These are phyloP conservation scores for Acleris literana DNA, from an alignment of 2,888 invertebrate species.

Conservation along the genomic window DNA sequence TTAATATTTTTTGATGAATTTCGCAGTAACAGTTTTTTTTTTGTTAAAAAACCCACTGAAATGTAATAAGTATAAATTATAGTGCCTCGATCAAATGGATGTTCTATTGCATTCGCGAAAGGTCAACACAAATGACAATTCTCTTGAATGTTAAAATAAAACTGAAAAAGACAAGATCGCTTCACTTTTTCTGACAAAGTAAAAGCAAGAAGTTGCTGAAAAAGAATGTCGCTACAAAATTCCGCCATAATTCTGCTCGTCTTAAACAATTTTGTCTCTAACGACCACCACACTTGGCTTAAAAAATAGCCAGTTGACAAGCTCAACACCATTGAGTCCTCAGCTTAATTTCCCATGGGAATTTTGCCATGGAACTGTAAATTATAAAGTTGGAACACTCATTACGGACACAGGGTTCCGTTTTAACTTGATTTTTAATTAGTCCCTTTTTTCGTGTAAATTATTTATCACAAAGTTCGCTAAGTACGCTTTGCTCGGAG, in stretches of 20 bases:
- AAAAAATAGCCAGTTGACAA: not conserved
- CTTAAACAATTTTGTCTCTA: not conserved
- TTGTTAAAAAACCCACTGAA: too few species aligned
- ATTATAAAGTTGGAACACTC: constrained; percentile 31
- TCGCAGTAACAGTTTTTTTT: too few species aligned
- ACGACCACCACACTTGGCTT: not conserved
- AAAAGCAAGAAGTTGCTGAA: too few species aligned
- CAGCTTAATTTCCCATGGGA: constrained; percentile 27
- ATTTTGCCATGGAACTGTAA: constrained; percentile 21
- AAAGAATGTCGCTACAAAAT: not conserved
- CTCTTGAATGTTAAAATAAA: too few species aligned
- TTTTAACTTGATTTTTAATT: constrained; percentile 29
- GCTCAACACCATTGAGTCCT: constrained; percentile 9
- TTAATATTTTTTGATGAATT: too few species aligned
- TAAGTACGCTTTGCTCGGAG: constrained; percentile 14
- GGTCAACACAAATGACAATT: too few species aligned
- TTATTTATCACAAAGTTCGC: constrained; percentile 25
- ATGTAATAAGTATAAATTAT: too few species aligned
- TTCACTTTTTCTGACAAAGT: too few species aligned
- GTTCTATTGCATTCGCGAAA: too few species aligned
- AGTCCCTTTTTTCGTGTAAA: constrained; percentile 30
- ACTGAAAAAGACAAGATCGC: too few species aligned
- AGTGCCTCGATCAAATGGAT: too few species aligned
- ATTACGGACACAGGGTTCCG: constrained; percentile 11
- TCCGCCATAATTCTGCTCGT: not conserved